Evolutionary conservation across 2,888 invertebrate species (phyloP), one percentile per base, ranked within the genome.

Genomic region (Rhyacophila evoluta): DNA sequence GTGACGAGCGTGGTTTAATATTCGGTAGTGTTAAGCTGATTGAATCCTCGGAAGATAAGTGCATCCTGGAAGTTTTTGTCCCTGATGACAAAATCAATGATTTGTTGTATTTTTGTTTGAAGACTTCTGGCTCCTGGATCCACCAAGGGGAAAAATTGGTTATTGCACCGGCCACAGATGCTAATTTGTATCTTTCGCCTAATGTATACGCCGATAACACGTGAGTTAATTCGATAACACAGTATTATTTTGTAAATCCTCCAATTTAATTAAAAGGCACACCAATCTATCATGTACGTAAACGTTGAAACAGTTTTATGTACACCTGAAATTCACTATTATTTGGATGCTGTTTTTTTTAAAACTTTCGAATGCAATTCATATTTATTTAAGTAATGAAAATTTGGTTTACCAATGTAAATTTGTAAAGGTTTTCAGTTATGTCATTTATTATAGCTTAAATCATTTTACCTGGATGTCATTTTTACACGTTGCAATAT

Each of bases 41-140:
- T 6, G 70, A 37, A n/a, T 37, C 74, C 37, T 29, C 37, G 0
- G n/a, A 29, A 8, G 69, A 77, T 41, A 72, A 77, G 28, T 80
- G 55, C 71, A 69, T 72, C 19, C 27, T 77, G 67, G 55, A 77
- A 41, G 72, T 74, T 5, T 12, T n/a, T 1, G 37, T 72, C 33
- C 80, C 74, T 55, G 79, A 72, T 75, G 69, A 75, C 72, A 38
- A 39, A 37, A 29, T 19, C n/a, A 73, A 73, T 39, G 55, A 55
- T 55, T 6, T 19, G 19, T 55, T 77, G 11, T 80, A 68, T 72
- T 74, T 80, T 28, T 80, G 80, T 77, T 71, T 80, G 37, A 29
- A 29, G 19, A 72, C 38, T 25, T 68, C 33, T n/a, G 71, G 70
- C 3, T 38, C n/a, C 36, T 80, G 77, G 80, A 72, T 75, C 6